Base-by-base conservation (phyloP, 1,140 invertebrate species). In the Drosophila aff. region DNA sequence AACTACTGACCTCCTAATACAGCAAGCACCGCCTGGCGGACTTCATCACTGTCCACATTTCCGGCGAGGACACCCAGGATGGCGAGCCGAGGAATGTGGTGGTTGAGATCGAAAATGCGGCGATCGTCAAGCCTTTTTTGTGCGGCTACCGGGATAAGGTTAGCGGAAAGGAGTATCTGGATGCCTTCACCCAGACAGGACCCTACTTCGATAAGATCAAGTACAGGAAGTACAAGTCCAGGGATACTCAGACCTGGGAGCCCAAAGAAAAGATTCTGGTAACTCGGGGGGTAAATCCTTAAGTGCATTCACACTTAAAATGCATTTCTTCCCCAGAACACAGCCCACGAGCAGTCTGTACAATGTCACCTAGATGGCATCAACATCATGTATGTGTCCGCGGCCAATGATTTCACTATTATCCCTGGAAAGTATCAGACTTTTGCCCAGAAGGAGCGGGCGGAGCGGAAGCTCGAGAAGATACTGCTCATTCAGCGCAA, bases 181-280 rank as follows among this genome's bases (percentile, higher is more conserved):
- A 95, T 81, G 95, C 94, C 21, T 94, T 93, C 61, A 94, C 94
- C 0, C 95, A 96, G 91, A 95, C 95, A 13, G 94, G 94, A 15
- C 95, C 95, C 2, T 81, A 84, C 31, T 82, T 91, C 13, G 87
- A 92, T 26, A 89, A 92, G 52, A 60, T 61, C 28, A 92, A 93
- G 65, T 44, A 74, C 69, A 46, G 91, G 89, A 71, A 91, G 69
- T 82, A 65, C 87, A 43, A 82, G 77, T 50, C 83, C 55, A 63
- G 92, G 83, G 92, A 93, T 49, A 92, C 91, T 0, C 92, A 93
- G 46, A 93, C 92, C 31, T 71, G 67, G 76, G 84, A 91, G 46
- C 71, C 44, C 1, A 92, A 91, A 55, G 77, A 80, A 8, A 93
- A 92, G 50, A 79, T 55, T 38, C 72, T 91, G 67, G 92, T 93